Base-by-base conservation (phyloP, 2,888 invertebrate genomes). In the Biston betularia region DNA sequence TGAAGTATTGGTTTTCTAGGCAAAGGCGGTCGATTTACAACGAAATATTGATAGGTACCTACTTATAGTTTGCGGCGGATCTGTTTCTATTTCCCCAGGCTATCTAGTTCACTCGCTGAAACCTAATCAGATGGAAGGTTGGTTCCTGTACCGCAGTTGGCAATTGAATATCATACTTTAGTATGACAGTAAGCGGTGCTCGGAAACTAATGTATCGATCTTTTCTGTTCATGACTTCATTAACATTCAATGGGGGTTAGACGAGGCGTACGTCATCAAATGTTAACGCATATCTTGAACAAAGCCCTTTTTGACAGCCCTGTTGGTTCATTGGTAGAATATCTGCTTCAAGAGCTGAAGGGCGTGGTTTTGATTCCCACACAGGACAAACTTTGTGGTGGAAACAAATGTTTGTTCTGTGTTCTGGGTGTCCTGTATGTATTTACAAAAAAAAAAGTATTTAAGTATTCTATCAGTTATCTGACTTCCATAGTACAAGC, bases 101-200 rank as follows among this genome's bases (percentile, higher is more conserved):
- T 65, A 73, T 70, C 49, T 59, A 70, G 69, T 70, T 60, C 63
- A 52, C 46, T 33, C 12, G 24, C 46, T 42, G 57, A 38, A 57
- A 62, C 35, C n/a, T 45, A 50, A 66, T 42, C 15, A 53, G 46
- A 53, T 58, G 40, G 61, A 15, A 34, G 11, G 53, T 38, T 35
- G 34, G 59, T 48, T 54, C 4, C 49, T 24, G 48, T 33, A 15
- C 49, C 49, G 44, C 44, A 48, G 58, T 49, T 38, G n/a, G 24
- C 35, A 52, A 63, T 24, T 50, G 44, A 42, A 44, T 49, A 50
- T 11, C n/a, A 15, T 48, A 48, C 35, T 35, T 11, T 42, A 10
- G 42, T 42, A 42, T 11, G 11, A 42, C 42, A 10, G 15, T 53
- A 53, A 15, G 24, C 38, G n/a, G 44, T 33, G 9, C 15, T 50